These are phyloP conservation scores for Butastur rufipennis DNA, from an alignment of 2,113 vertebrate genomes.

Conservation along the genomic window DNA sequence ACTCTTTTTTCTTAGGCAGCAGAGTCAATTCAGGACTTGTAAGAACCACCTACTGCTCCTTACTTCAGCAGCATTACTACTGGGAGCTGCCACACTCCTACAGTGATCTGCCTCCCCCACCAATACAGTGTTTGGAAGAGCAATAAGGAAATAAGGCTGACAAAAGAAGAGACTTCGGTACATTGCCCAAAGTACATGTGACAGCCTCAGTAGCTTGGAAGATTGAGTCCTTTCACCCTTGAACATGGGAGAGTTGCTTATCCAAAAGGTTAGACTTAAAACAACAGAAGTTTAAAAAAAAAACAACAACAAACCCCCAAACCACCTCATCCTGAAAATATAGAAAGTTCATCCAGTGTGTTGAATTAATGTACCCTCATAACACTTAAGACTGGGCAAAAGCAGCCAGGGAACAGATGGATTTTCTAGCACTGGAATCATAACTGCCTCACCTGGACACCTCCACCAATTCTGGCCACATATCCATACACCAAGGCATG, in stretches of 20 bases:
- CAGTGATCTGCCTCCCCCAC: neutral
- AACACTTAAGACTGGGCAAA: neutral
- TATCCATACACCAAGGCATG: neutral
- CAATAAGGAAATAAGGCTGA: neutral
- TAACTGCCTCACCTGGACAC: neutral
- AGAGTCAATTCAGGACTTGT: neutral
- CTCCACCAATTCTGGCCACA: neutral
- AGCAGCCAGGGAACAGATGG: neutral
- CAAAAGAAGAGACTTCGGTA: neutral
- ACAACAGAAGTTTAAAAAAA: neutral
- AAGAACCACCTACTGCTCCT: neutral
- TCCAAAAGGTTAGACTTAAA: neutral
- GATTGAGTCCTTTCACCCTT: neutral
- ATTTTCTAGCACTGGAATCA: neutral
- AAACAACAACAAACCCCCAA: no score
- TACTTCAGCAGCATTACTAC: neutral
- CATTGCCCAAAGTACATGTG: neutral
- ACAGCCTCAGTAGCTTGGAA: neutral
- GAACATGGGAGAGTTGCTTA: neutral
- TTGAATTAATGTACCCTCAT: neutral
- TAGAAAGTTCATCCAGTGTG: fast-evolving
- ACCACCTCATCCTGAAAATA: neutral
- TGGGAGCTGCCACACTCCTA: neutral
- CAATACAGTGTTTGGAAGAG: neutral
- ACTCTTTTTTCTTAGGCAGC: neutral